These are phyloP conservation scores for Rhegmatorhina hoffmannsi DNA, from an alignment of 2,113 vertebrate genomes.

Conservation along the genomic window DNA sequence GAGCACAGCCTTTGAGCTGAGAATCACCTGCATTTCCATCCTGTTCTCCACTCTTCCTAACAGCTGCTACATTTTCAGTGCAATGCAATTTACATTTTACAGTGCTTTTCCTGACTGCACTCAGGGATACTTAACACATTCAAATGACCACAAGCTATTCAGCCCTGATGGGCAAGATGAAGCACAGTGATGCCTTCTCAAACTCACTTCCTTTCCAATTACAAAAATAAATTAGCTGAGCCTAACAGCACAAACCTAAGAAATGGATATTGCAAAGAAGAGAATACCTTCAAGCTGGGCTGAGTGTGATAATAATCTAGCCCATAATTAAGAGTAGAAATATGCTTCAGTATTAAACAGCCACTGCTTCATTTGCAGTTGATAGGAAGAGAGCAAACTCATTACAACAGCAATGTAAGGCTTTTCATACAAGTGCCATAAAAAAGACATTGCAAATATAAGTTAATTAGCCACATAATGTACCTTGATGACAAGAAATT, in stretches of 20 bases:
- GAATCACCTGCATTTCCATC: not conserved
- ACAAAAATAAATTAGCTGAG: conserved; percentile 64
- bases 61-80: conserved; percentile 15
- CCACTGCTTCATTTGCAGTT: conserved; percentile 55
- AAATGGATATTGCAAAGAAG: conserved; percentile 51
- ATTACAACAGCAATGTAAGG: conserved; percentile 34
- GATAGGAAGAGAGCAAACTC: conserved; percentile 45
- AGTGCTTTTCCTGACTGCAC: conserved; percentile 27
- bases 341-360: conserved; percentile 54
- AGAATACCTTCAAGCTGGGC: conserved; percentile 60
- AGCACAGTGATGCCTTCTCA: conserved; percentile 47
- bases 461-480: conserved; percentile 42
- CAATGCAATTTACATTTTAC: conserved; percentile 54
- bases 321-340: conserved; percentile 63
- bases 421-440: conserved; percentile 50
- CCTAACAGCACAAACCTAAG: conserved; percentile 50
- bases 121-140: conserved; percentile 48
- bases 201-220: conserved; percentile 62
- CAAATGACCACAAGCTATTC: conserved; percentile 60
- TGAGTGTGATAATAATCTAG: conserved; percentile 64
- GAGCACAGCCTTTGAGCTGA: not conserved
- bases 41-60: not conserved
- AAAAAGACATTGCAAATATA: conserved; percentile 53
- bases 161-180: conserved; percentile 62
- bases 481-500: conserved; percentile 34